phyloP scores from a whole-genome alignment of 37 sponge, comb jelly and placozoan genomes.

The Bolinopsis microptera region DNA sequence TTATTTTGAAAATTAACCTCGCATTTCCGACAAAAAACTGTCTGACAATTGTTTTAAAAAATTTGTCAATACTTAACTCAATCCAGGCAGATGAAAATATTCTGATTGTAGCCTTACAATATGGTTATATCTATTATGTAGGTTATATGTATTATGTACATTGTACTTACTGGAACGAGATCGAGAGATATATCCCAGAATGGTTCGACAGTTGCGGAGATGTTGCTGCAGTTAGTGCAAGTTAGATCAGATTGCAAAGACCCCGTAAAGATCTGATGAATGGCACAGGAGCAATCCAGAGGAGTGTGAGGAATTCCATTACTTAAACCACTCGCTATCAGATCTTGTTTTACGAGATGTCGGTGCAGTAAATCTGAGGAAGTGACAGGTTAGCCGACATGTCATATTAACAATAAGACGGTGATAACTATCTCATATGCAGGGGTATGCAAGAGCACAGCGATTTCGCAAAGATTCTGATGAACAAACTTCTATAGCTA shows the following conservation, averaged over 20 bases:
- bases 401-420: background rate
- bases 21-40: too few relatives aligned
- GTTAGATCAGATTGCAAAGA: slow-evolving; percentile 67
- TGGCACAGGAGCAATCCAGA: slow-evolving; percentile 70
- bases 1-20: too few relatives aligned
- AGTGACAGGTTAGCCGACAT: slow-evolving; percentile 40
- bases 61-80: too few relatives aligned
- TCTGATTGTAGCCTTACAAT: too few relatives aligned
- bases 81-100: too few relatives aligned
- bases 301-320: slow-evolving; percentile 67
- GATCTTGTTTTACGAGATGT: slow-evolving; percentile 82
- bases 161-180: slow-evolving; percentile 73
- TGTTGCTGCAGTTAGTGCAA: slow-evolving; percentile 67
- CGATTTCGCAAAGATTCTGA: too few relatives aligned
- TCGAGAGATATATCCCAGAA: slow-evolving; percentile 98
- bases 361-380: slow-evolving; percentile 86
- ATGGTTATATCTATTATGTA: too few relatives aligned
- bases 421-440: too few relatives aligned
- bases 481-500: too few relatives aligned
- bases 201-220: slow-evolving; percentile 93
- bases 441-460: too few relatives aligned
- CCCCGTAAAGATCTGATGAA: slow-evolving; percentile 91
- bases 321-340: slow-evolving; percentile 68
- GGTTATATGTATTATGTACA: too few relatives aligned
- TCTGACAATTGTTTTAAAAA: too few relatives aligned